These are phyloP conservation scores for Achatina immaculata DNA, from an alignment of 1,140 invertebrate species.

Conservation along the genomic window DNA sequence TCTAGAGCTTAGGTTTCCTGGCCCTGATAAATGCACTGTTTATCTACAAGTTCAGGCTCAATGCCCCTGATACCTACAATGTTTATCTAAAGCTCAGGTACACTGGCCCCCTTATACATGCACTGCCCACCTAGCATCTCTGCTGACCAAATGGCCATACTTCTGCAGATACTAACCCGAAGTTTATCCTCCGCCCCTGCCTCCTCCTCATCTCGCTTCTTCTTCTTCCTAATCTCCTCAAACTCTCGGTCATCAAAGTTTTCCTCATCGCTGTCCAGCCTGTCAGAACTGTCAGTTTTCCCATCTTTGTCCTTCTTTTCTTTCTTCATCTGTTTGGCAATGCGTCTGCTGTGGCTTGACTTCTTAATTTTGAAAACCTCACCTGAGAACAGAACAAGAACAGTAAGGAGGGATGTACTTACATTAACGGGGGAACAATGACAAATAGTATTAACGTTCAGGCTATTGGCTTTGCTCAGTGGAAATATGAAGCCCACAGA, in stretches of 20 bases:
- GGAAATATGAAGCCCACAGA: too few relatives aligned
- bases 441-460: too few relatives aligned
- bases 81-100: too few relatives aligned
- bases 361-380: constrained; percentile 96
- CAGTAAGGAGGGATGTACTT: neutral
- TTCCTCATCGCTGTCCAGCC: neutral
- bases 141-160: too few relatives aligned
- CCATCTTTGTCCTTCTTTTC: constrained; percentile 78
- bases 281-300: constrained; percentile 35
- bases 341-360: constrained; percentile 90
- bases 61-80: too few relatives aligned
- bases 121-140: too few relatives aligned
- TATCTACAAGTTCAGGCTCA: too few relatives aligned
- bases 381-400: constrained; percentile 48
- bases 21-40: too few relatives aligned
- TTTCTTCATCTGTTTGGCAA: constrained; percentile 88
- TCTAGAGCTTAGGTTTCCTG: too few relatives aligned
- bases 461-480: too few relatives aligned
- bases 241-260: constrained; percentile 23
- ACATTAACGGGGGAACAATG: too few relatives aligned
- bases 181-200: constrained; percentile 70
- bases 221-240: neutral
- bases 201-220: constrained; percentile 42
- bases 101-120: too few relatives aligned
- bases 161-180: constrained; percentile 45